phyloP scores from a whole-genome alignment of 2,113 vertebrate genomes.

The Limnothrissa miodon region DNA sequence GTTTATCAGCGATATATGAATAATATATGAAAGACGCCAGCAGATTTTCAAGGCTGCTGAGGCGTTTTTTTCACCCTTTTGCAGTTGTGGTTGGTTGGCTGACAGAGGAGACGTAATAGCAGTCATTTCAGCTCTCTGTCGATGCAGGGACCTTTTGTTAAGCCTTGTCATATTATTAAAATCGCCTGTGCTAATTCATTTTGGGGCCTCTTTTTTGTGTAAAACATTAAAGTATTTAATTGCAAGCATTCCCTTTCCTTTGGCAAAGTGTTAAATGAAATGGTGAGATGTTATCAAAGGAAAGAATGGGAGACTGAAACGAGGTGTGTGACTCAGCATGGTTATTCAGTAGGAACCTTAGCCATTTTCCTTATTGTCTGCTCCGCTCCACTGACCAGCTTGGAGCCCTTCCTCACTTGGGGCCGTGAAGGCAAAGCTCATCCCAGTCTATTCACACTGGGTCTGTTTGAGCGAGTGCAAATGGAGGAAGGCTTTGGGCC shows the following conservation, averaged over 20 bases:
- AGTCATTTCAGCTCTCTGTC: neutral
- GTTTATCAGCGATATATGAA: slow-evolving; percentile 24
- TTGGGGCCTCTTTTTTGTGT: neutral
- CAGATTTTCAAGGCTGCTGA: slow-evolving; percentile 11
- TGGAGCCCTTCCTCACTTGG: slow-evolving; percentile 42
- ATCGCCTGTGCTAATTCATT: slow-evolving; percentile 27
- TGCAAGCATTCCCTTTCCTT: slow-evolving; percentile 18
- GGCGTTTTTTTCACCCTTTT: neutral
- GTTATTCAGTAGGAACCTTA: slow-evolving; percentile 36
- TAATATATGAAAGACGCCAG: slow-evolving; percentile 16
- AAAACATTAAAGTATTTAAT: slow-evolving; percentile 23
- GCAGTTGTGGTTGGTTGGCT: neutral
- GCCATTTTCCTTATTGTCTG: slow-evolving; percentile 34
- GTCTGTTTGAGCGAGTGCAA: slow-evolving; percentile 14
- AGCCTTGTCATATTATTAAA: slow-evolving; percentile 24
- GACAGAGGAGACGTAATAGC: neutral
- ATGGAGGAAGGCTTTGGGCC: slow-evolving; percentile 30
- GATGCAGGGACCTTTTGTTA: neutral
- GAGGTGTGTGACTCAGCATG: slow-evolving; percentile 19
- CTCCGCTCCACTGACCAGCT: slow-evolving; percentile 39
- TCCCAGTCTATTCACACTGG: slow-evolving; percentile 39
- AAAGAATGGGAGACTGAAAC: neutral
- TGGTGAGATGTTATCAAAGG: slow-evolving; percentile 33
- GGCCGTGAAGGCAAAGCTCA: slow-evolving; percentile 47
- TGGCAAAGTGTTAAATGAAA: neutral